These are phyloP conservation scores for Philonicus albiceps DNA, from an alignment of 2,888 invertebrate genomes.

Conservation along the genomic window DNA sequence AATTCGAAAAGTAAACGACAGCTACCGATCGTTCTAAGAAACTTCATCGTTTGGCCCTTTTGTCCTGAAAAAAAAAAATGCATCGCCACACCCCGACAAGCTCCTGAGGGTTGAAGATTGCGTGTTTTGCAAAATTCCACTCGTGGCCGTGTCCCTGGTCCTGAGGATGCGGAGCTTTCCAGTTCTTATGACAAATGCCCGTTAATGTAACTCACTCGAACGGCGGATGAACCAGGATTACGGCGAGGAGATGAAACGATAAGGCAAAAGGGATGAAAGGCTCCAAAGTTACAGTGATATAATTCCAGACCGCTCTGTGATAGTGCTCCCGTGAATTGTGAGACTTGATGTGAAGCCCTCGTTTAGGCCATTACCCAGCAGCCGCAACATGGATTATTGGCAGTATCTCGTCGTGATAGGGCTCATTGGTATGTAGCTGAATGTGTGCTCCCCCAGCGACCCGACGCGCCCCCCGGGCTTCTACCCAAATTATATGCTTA, in stretches of 20 bases:
- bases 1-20: neutral
- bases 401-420: slow-evolving; percentile 24
- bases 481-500: neutral
- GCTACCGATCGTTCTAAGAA: neutral
- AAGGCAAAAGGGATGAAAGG: neutral
- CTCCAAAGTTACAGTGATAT: neutral
- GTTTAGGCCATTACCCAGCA: neutral
- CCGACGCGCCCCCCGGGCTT: neutral
- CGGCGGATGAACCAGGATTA: neutral
- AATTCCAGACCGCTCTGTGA: neutral
- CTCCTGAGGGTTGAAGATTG: neutral
- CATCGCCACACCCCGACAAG: slow-evolving; percentile 34
- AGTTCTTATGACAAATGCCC: neutral
- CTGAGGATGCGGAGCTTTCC: slow-evolving; percentile 16
- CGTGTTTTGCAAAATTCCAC: neutral
- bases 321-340: slow-evolving; percentile 3
- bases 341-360: slow-evolving; percentile 11
- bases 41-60: neutral
- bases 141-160: neutral
- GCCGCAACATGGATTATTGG: slow-evolving; percentile 35
- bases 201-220: neutral
- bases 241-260: neutral
- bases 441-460: neutral
- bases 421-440: slow-evolving; percentile 11
- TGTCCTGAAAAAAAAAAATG: neutral